Evolutionary conservation across 2,113 vertebrate genomes (phyloP), one percentile per base, ranked within the genome.

Genomic region (Ursus arctos): DNA sequence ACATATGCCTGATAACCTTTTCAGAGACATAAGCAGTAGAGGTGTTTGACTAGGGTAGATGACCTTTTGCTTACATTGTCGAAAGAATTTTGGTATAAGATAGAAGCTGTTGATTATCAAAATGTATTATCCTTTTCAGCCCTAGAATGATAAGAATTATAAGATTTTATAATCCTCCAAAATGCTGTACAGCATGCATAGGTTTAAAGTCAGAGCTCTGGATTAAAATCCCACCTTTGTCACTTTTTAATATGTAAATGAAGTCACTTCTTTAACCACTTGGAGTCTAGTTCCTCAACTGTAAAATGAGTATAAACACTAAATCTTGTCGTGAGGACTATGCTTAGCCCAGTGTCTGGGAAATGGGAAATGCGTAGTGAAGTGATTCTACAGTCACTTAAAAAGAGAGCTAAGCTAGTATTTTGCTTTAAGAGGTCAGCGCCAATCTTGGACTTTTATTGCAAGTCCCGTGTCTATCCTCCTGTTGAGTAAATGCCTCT

Each of bases 401-500:
- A 26, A 11, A 19, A 6, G 26, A 67, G 19, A 61, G 3, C 9
- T 3, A 53, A 61, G 51, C 0, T 0, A 21, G 21, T 7, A 63
- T 67, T 95, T 93, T 93, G 22, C 49, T 83, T 69, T 55, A 49
- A 55, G 26, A 93, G 49, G 13, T 47, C 57, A 81, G n/a, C 33
- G 33, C 51, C 49, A 53, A 85, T 43, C 9, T 76, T 71, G 21
- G 18, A 36, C 3, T 15, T 59, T 95, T 51, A 43, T 16, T 65
- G 49, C 22, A 86, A 74, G 51, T 11, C 28, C 36, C 31, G 18
- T 79, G 9, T 33, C 12, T 18, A 59, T 21, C n/a, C 18, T 63
- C 33, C 13, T 61, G 5, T 47, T 92, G 33, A 96, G 65, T 55
- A 97, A 57, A 90, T 51, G 26, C 33, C 91, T 92, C 83, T 88